Percentiles rank a stretch among this genome's conserved stretches.
These are phyloP conservation scores for Microplitis manilae DNA, from an alignment of 2,888 invertebrate genomes.

Conservation along the genomic window DNA sequence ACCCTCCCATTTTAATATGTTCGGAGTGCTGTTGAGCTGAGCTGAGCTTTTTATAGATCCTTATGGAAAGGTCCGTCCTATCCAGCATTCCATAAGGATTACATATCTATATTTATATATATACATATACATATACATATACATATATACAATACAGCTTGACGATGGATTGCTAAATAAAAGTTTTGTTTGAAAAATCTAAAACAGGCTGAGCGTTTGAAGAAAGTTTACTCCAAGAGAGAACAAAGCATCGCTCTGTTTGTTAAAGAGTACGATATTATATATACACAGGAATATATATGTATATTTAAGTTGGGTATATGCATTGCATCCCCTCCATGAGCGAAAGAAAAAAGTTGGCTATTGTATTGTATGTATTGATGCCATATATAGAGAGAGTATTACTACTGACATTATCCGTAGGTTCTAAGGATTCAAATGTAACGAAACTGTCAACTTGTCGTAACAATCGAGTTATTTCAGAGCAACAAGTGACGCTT, in stretches of 20 bases:
- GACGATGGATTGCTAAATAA: too few relatives aligned
- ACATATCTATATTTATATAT: background rate
- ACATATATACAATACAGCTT: too few relatives aligned
- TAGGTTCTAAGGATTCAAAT: background rate
- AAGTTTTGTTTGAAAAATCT: constrained; percentile 2
- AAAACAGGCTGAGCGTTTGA: background rate
- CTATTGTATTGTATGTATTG: constrained; percentile 12
- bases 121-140: too few relatives aligned
- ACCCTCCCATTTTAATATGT: constrained; percentile 38
- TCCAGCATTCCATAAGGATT: constrained; percentile 26
- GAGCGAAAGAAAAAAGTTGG: constrained; percentile 5
- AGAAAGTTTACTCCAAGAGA: background rate
- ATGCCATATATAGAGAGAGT: constrained; percentile 17
- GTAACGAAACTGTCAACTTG: constrained; percentile 4
- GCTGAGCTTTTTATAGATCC: constrained; percentile 36
- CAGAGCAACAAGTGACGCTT: constrained; percentile 19
- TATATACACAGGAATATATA: constrained; percentile 2
- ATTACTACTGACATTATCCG: constrained; percentile 6
- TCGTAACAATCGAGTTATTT: constrained; percentile 1
- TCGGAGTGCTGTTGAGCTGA: background rate
- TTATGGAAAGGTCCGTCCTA: constrained; percentile 30
- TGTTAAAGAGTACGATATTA: constrained; percentile 23
- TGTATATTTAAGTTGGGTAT: constrained; percentile 2
- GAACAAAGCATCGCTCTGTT: constrained; percentile 28
- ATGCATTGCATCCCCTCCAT: constrained; percentile 7